A percentile compares a stretch with the other conserved stretches of the same genome.
Conservation (phyloP, 2,113 vertebrate genomes). For the Syrrhaptes paradoxus region DNA sequence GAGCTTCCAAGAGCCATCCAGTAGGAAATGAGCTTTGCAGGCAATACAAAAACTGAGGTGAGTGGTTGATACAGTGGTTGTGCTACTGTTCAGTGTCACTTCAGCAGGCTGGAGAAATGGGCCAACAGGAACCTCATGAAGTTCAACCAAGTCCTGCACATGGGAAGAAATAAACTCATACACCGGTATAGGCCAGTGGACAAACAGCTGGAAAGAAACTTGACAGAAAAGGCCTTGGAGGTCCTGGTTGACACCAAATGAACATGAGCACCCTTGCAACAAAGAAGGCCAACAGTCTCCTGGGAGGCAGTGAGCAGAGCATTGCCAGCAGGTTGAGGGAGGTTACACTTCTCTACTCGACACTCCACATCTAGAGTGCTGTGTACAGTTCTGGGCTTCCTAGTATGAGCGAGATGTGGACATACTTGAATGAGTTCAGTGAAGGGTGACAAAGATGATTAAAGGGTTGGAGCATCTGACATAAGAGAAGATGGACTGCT, state of each 20-base stretch:
- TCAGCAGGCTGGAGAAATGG: neutral
- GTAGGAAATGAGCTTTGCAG: neutral
- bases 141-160: neutral
- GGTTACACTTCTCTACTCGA: neutral
- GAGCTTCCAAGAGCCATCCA: neutral
- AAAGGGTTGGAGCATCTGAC: neutral
- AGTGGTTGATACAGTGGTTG: neutral
- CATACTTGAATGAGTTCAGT: neutral
- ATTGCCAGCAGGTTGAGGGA: neutral
- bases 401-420: neutral
- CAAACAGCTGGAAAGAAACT: neutral
- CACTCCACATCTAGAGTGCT: neutral
- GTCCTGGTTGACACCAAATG: neutral
- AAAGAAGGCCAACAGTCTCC: neutral
- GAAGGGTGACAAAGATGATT: neutral
- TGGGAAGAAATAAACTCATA: neutral
- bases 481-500: neutral
- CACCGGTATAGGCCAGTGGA: neutral
- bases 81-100: neutral
- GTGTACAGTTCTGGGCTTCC: neutral
- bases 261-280: neutral
- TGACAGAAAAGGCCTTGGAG: neutral
- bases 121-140: neutral
- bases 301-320: neutral
- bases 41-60: neutral